Evolutionary conservation across 1,140 invertebrate genomes (phyloP).

Genomic region (Carcinoscorpius rotundicauda): DNA sequence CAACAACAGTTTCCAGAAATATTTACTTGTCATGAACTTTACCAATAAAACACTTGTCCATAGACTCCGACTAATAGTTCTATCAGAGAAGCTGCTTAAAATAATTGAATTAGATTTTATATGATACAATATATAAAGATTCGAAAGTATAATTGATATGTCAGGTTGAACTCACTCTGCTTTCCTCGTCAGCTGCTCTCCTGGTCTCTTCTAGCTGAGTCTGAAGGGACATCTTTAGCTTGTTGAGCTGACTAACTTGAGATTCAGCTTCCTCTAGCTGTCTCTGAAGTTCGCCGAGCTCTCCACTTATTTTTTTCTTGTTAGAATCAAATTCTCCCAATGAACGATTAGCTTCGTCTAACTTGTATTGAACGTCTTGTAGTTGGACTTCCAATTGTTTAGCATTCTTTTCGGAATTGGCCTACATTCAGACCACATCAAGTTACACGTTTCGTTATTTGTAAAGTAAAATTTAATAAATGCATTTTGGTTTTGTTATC

Average conservation of each 20-base stretch:
- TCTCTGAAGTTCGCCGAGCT: conserved; percentile 86
- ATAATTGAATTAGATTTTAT: background rate
- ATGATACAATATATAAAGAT: background rate
- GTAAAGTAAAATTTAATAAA: no score
- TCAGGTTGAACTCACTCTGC: conserved; percentile 41
- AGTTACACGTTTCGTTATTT: no score
- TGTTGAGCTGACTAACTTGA: conserved; percentile 87
- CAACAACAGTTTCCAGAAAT: no score
- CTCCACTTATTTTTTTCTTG: conserved; percentile 93
- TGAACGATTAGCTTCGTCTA: conserved; percentile 89
- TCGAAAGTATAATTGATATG: background rate
- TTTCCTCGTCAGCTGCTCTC: conserved; percentile 91
- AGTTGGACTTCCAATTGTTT: conserved; percentile 91
- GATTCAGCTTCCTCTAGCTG: conserved; percentile 96
- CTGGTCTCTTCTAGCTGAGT: conserved; percentile 95
- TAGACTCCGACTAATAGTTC: background rate
- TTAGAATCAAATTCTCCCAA: conserved; percentile 88
- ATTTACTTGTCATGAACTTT: background rate
- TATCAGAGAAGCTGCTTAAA: background rate
- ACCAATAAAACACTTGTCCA: background rate
- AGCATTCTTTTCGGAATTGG: conserved; percentile 89
- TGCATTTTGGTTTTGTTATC: no score
- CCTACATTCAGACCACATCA: conserved; percentile 40
- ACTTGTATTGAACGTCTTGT: conserved; percentile 85
- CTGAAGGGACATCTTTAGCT: conserved; percentile 90